Base-by-base conservation (phyloP, 2,888 invertebrate species). In the Acholoe squamosa region DNA sequence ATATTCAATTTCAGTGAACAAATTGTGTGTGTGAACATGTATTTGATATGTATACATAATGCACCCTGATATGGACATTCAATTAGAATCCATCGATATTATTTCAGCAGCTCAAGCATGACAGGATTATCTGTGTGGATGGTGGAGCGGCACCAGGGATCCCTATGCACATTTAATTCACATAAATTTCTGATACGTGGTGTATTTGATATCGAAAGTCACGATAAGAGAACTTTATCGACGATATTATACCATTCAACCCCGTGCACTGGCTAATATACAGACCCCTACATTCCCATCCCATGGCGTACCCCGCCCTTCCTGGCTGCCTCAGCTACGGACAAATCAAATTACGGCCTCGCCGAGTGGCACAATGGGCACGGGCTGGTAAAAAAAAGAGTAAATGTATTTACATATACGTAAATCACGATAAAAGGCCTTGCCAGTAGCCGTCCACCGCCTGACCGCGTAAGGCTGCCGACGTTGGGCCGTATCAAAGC, bases 381-480 rank as follows among this genome's bases (percentile, higher is more conserved):
- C 25, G 71, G 31, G 61, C 61, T n/a, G 61, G n/a, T 28, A 28
- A 0, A 1, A 71, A 67, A 54, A 61, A 71, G 28, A 71, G 22
- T 61, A n/a, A 71, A 71, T 71, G 25, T 71, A 71, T 71, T 71
- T 71, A 71, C 31, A 31, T 71, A 28, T 25, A 71, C 71, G 28
- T 71, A 71, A 71, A 71, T 71, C 71, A 71, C 71, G 71, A 14
- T 71, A 71, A 71, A 71, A 71, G 71, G 28, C 71, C 71, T 14
- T 28, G 31, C 28, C 31, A 14, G 71, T 28, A 14, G 71, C 71
- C 31, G 71, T n/a, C 54, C 54, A 19, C 54, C 54, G 19, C 54
- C 54, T 19, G 19, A 19, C 61, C 61, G 61, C n/a, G 61, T 61
- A 19, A 3, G 43, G 43, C 61, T 3, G 61, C 61, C 61, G 61